Percentiles rank a stretch among this genome's conserved stretches.
phyloP scores from a whole-genome alignment of 2,888 invertebrate genomes.

The Rhagophthalmus giganteus region DNA sequence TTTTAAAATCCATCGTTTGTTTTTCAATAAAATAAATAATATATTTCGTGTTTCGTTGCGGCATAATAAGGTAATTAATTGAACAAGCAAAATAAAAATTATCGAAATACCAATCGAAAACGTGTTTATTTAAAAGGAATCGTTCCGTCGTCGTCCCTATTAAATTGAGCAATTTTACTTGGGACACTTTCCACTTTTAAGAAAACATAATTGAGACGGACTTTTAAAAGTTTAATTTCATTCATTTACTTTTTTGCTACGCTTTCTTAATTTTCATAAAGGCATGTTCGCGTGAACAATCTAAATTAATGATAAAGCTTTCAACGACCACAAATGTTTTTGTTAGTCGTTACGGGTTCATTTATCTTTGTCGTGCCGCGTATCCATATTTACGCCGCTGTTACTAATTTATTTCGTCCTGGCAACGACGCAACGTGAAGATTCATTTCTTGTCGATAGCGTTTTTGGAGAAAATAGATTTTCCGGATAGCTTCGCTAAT shows the following conservation, averaged over 20 bases:
- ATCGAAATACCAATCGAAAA: too few relatives aligned
- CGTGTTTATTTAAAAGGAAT: too few relatives aligned
- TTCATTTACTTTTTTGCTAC: neutral
- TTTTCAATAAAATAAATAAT: too few relatives aligned
- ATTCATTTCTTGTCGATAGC: constrained; percentile 34
- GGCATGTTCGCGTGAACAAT: constrained; percentile 1
- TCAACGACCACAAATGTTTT: constrained; percentile 1
- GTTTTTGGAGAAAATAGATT: constrained; percentile 24
- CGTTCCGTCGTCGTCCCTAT: too few relatives aligned
- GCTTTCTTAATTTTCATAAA: constrained; percentile 5
- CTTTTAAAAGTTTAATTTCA: neutral
- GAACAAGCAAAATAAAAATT: too few relatives aligned
- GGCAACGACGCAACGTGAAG: constrained; percentile 35
- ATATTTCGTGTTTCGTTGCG: too few relatives aligned
- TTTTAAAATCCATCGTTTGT: too few relatives aligned
- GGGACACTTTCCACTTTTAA: too few relatives aligned
- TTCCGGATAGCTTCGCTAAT: constrained; percentile 10
- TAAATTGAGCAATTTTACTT: neutral
- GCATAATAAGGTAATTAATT: too few relatives aligned
- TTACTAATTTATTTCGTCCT: constrained; percentile 49
- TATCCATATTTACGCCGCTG: constrained; percentile 46
- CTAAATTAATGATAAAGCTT: constrained; percentile 5
- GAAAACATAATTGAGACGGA: neutral
- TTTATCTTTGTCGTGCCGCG: constrained; percentile 49
- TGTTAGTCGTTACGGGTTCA: constrained; percentile 27